Evolutionary conservation across 2,888 invertebrate species (phyloP), one percentile per base, ranked within the genome.

Genomic region (Megamerina dolium): DNA sequence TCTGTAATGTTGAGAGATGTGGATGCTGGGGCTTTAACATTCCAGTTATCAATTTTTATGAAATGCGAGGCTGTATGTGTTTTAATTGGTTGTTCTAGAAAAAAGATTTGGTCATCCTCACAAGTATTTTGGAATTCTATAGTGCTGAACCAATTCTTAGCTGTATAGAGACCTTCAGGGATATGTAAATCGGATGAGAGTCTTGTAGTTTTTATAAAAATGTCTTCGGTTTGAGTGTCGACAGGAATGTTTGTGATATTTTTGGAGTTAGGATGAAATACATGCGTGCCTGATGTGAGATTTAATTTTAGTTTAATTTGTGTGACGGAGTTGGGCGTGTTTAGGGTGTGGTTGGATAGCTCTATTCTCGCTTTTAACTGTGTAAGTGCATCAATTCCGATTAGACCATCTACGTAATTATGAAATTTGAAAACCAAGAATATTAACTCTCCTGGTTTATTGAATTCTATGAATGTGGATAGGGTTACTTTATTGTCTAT

Each of bases 391-490:
- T 50, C 47, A 19, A 55, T 26, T 30, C 50, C 53, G 23, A 55
- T 18, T 29, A 55, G 26, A 5, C 48, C 48, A 32, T 55, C 52
- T 20, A 55, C 51, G 23, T 50, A 51, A 26, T 46, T 45, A 14
- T 55, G 52, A 27, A 54, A 53, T 42, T 40, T 45, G 29, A 50
- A 48, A 9, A 50, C 14, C 27, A 52, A 34, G n/a, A 52, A 41
- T 38, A 26, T 23, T 10, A 43, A 32, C 14, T 34, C 35, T 49
- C 47, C 8, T 21, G 4, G 19, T n/a, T n/a, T n/a, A n/a, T n/a
- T n/a, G n/a, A n/a, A n/a, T n/a, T n/a, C n/a, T n/a, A n/a, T n/a
- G n/a, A 48, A 45, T 4, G 26, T 26, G 12, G 37, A 34, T 18
- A 50, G 18, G 2, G 18, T 48, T 5, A 45, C 32, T 38, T 50